Conservation (phyloP, 2,113 vertebrate species). For the Scophthalmus maximus region DNA sequence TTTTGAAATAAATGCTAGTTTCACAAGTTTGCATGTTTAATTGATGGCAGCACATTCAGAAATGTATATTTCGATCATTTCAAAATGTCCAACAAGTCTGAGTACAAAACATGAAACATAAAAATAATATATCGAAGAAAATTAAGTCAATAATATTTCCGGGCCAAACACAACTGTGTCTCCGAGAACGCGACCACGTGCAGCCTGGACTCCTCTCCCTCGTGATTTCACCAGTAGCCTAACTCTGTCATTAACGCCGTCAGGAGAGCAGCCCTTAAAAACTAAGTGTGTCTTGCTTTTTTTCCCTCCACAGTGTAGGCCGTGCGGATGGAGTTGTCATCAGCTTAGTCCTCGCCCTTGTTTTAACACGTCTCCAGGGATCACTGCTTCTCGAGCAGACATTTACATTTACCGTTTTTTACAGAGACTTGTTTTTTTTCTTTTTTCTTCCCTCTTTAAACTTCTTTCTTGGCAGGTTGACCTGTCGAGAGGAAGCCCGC, state of each 20-base stretch:
- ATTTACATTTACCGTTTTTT: conserved; percentile 74
- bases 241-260: conserved; percentile 61
- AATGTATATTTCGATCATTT: too few relatives aligned
- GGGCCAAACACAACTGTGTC: conserved; percentile 13
- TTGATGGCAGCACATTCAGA: background rate
- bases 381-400: conserved; percentile 64
- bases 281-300: conserved; percentile 37
- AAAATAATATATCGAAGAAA: background rate
- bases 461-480: conserved; percentile 73
- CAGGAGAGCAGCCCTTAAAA: conserved; percentile 62
- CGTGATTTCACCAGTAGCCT: conserved; percentile 45
- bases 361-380: conserved; percentile 77
- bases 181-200: background rate
- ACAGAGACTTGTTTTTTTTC: conserved; percentile 22
- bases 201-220: conserved; percentile 31
- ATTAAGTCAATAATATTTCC: background rate
- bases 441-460: conserved; percentile 52
- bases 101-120: background rate
- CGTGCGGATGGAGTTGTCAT: conserved; percentile 73
- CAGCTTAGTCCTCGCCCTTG: conserved; percentile 75
- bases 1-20: background rate
- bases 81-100: background rate
- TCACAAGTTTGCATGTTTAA: background rate
- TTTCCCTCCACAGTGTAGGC: conserved; percentile 26
- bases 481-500: conserved; percentile 63